phyloP scores from a whole-genome alignment of 2,797 vertebrate species.

The Valencia hispanica region DNA sequence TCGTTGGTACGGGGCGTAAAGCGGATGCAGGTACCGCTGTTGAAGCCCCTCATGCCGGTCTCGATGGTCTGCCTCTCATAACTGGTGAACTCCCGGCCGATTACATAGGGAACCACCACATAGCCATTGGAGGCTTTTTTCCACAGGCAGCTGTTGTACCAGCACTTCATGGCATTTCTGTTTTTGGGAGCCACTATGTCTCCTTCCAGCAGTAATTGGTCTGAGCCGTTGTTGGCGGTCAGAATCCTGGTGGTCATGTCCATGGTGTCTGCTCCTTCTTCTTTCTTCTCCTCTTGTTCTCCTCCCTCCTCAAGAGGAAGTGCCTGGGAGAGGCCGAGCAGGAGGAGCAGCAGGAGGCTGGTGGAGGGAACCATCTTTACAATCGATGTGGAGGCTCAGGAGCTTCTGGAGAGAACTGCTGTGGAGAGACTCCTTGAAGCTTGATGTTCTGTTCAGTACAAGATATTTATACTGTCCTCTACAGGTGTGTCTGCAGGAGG shows the following conservation, averaged over 20 bases:
- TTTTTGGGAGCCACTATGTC: slow-evolving; percentile 48
- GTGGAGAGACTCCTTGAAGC: slow-evolving; percentile 45
- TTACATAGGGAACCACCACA: slow-evolving; percentile 40
- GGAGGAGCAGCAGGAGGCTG: slow-evolving; percentile 57
- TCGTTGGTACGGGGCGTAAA: slow-evolving; percentile 39
- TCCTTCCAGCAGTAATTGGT: slow-evolving; percentile 53
- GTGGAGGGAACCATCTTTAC: slow-evolving; percentile 54
- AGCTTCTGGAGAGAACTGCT: slow-evolving; percentile 41
- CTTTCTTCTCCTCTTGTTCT: slow-evolving; percentile 23
- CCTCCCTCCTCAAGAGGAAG: slow-evolving; percentile 35
- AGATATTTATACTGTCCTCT: slow-evolving; percentile 57
- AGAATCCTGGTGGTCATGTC: slow-evolving; percentile 57
- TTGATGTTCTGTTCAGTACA: slow-evolving; percentile 47
- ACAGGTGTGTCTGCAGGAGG: slow-evolving; percentile 59
- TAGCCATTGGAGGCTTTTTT: slow-evolving; percentile 31
- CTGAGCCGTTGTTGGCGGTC: slow-evolving; percentile 40
- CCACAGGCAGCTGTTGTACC: slow-evolving; percentile 41
- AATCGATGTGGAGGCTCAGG: slow-evolving; percentile 33
- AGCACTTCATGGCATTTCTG: slow-evolving; percentile 54
- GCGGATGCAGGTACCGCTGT: slow-evolving; percentile 42
- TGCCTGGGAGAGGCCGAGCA: slow-evolving; percentile 57
- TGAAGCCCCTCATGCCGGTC: slow-evolving; percentile 19
- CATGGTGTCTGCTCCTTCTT: slow-evolving; percentile 7
- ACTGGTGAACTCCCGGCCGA: slow-evolving; percentile 26
- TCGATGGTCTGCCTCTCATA: slow-evolving; percentile 28